phyloP scores from a whole-genome alignment of 2,888 invertebrate genomes.

The Nematopogon swammerdamellus region DNA sequence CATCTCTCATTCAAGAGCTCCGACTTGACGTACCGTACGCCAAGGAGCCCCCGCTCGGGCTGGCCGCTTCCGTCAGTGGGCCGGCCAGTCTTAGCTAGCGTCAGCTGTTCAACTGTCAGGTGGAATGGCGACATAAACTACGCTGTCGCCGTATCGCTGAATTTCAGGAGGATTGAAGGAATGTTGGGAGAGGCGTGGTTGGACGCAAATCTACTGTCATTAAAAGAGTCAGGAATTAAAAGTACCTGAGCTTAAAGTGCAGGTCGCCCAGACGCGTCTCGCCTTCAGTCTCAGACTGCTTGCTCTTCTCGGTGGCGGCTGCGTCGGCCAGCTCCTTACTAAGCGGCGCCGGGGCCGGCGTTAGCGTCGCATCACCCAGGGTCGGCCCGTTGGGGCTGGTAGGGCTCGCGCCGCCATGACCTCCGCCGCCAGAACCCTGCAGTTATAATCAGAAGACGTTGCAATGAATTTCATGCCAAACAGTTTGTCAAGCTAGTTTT shows the following conservation, averaged over 20 bases:
- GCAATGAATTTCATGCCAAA: not conserved
- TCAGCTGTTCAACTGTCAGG: no score
- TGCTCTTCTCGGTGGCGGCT: slow-evolving; percentile 41
- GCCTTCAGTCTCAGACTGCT: slow-evolving; percentile 43
- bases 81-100: no score
- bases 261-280: slow-evolving; percentile 79
- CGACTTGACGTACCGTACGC: no score
- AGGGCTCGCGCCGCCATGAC: slow-evolving; percentile 19
- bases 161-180: no score
- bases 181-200: no score
- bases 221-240: no score
- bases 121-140: no score
- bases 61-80: no score
- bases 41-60: no score
- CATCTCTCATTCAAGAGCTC: no score
- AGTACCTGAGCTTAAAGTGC: slow-evolving; percentile 78
- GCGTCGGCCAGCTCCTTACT: slow-evolving; percentile 50
- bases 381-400: slow-evolving; percentile 38
- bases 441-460: slow-evolving; percentile 5
- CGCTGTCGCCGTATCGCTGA: no score
- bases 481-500: not conserved
- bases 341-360: slow-evolving; percentile 24
- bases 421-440: slow-evolving; percentile 18
- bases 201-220: no score
- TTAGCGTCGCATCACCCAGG: slow-evolving; percentile 21